These are phyloP conservation scores for Rhingia campestris DNA, from an alignment of 2,888 invertebrate genomes.

Conservation along the genomic window DNA sequence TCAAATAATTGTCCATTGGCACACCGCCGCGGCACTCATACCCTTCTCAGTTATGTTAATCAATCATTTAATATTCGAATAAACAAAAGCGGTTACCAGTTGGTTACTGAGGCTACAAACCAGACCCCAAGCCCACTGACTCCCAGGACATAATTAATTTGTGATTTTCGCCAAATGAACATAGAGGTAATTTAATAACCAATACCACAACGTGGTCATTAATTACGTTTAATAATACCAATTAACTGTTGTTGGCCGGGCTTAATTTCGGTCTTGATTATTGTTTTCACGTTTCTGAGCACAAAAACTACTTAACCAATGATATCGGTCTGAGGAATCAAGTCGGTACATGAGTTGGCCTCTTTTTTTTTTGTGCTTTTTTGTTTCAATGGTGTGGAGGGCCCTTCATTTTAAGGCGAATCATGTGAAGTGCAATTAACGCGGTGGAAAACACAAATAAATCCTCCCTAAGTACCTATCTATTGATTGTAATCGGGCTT, in stretches of 20 bases:
- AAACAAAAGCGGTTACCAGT: constrained; percentile 46
- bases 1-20: constrained; percentile 46
- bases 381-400: neutral
- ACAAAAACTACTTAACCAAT: constrained; percentile 43
- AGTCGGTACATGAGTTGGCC: constrained; percentile 49
- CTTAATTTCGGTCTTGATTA: constrained; percentile 41
- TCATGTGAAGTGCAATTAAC: constrained; percentile 47
- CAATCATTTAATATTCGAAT: constrained; percentile 67
- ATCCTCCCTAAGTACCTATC: constrained; percentile 44
- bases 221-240: constrained; percentile 67
- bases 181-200: constrained; percentile 60
- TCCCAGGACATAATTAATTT: constrained; percentile 47
- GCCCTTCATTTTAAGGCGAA: constrained; percentile 21
- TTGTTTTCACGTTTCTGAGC: constrained; percentile 20
- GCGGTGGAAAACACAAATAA: constrained; percentile 62
- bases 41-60: constrained; percentile 42
- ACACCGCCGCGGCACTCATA: constrained; percentile 9
- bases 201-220: constrained; percentile 52
- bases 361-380: neutral
- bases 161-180: constrained; percentile 45
- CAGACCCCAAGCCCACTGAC: neutral
- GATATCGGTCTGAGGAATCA: constrained; percentile 51
- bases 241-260: constrained; percentile 54
- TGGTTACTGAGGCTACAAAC: constrained; percentile 1
- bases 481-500: constrained; percentile 44